phyloP scores from a whole-genome alignment of 2,888 invertebrate species.

The Ophion slaviceki region DNA sequence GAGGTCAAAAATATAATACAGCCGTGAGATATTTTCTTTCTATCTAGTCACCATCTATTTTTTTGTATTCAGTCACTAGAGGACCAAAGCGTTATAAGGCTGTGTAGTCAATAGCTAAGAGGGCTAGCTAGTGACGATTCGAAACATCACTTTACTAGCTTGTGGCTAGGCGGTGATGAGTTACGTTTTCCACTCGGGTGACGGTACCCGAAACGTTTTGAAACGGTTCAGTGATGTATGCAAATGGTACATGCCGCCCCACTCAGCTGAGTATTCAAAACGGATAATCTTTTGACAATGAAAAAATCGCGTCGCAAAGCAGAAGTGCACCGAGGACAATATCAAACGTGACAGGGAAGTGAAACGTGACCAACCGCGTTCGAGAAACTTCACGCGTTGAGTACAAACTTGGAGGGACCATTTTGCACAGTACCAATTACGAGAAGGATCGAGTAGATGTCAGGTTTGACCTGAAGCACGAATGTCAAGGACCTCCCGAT shows the following conservation, averaged over 20 bases:
- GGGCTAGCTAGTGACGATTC: too few relatives aligned
- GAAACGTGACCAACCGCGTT: not conserved
- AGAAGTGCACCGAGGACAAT: slow-evolving; percentile 9
- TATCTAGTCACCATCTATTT: too few relatives aligned
- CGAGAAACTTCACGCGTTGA: not conserved
- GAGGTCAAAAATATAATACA: too few relatives aligned
- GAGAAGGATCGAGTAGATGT: not conserved
- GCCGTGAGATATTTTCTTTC: too few relatives aligned
- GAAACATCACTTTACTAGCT: too few relatives aligned
- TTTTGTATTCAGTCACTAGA: too few relatives aligned
- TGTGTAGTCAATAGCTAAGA: too few relatives aligned
- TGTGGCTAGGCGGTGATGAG: too few relatives aligned
- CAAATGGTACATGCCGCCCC: too few relatives aligned
- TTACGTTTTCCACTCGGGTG: too few relatives aligned
- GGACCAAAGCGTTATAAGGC: too few relatives aligned
- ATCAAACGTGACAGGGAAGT: slow-evolving; percentile 4
- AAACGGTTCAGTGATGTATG: not conserved
- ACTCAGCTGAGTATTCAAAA: not conserved
- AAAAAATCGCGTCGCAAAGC: not conserved
- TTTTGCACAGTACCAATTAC: slow-evolving; percentile 6
- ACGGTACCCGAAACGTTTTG: not conserved
- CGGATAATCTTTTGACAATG: slow-evolving; percentile 4
- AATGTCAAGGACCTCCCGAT: not conserved
- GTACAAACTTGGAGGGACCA: not conserved
- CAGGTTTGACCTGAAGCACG: slow-evolving; percentile 6